These are phyloP conservation scores for Chrysemys picta DNA, from an alignment of 2,113 vertebrate genomes.

Conservation along the genomic window DNA sequence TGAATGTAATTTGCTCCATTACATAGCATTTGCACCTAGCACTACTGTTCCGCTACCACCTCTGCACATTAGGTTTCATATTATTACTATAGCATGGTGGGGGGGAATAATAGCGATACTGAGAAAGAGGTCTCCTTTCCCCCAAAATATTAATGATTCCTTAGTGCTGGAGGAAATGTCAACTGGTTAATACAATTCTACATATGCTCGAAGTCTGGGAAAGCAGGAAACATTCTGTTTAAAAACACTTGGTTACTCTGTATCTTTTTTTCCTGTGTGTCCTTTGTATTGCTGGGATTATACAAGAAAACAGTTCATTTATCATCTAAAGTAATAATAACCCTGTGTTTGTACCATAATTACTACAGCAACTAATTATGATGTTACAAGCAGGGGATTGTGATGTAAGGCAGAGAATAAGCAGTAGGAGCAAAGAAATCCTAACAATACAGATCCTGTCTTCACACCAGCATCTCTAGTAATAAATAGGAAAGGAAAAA, in stretches of 20 bases:
- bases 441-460: conserved; percentile 52
- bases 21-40: not conserved
- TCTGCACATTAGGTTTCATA: not conserved
- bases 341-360: not conserved
- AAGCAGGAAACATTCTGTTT: accelerated
- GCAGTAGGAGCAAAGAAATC: conserved; percentile 59
- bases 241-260: not conserved
- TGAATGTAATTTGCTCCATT: not conserved
- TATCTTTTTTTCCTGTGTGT: not conserved
- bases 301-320: conserved; percentile 51
- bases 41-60: not conserved
- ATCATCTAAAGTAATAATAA: conserved; percentile 32
- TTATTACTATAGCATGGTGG: not conserved
- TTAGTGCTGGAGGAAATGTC: not conserved
- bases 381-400: conserved; percentile 17
- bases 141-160: not conserved
- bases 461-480: conserved; percentile 35
- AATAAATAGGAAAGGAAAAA: conserved; percentile 29
- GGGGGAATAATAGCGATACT: not conserved
- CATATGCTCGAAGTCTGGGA: not conserved
- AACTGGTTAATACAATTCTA: not conserved
- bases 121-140: not conserved
- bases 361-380: conserved; percentile 66
- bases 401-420: conserved; percentile 55
- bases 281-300: conserved; percentile 15